Evolutionary conservation across 2,797 vertebrate species (phyloP), one percentile per base, ranked within the genome.

Genomic region (Lepidocolaptes lacrymiger): DNA sequence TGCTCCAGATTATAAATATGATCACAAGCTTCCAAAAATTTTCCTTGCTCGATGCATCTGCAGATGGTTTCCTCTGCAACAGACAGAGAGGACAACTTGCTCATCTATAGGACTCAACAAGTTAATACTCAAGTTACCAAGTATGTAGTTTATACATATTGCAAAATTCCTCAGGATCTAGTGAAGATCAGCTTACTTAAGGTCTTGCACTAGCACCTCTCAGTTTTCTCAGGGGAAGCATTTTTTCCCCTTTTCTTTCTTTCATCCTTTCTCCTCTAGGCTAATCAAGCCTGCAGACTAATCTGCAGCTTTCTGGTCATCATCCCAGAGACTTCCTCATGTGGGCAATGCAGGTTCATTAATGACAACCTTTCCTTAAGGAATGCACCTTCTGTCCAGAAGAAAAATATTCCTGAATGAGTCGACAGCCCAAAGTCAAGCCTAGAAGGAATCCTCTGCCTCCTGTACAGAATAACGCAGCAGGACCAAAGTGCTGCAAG

Each of bases 21-120:
- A 69, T 36, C 26, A 89, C 96, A 97, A 67, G 97, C 97, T 67
- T 97, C 88, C 71, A 59, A 51, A 91, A 95, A 97, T 41, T 63
- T 80, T 56, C 89, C 83, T 79, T 96, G 82, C 13, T 88, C 68
- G 36, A 96, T 94, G 41, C 95, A 75, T 88, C 36, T 23, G 12
- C 36, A 71, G 69, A 97, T 85, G 34, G 41, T 76, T 94, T 96
- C 93, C 24, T 97, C 97, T 97, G 91, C 28, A 97, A 97, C 0
- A 95, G 36, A 95, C 23, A 75, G 30, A 93, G 55, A 93, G 51
- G 14, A 90, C 27, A 95, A 51, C 9, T 46, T 82, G n/a, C 30
- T 22, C 26, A 13, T 72, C 66, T 37, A 1, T 19, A 62, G 36
- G 27, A 83, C 15, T 18, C 8, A 74, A 63, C 6, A 46, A 52